phyloP scores from a whole-genome alignment of 2,888 invertebrate species.

The Seladonia tumulorum region DNA sequence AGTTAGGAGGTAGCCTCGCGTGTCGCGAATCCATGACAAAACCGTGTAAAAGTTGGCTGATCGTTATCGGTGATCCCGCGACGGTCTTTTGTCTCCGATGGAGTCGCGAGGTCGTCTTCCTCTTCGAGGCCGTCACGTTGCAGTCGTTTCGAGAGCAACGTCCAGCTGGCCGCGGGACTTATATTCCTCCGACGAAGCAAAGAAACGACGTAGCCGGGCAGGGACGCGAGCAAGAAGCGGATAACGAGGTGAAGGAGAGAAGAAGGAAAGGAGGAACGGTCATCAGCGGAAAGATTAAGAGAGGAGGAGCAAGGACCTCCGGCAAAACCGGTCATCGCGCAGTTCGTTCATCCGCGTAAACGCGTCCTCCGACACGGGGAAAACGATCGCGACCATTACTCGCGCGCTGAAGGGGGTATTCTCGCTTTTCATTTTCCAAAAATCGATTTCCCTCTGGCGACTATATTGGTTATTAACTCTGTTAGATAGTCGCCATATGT shows the following conservation, averaged over 20 bases:
- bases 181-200: constrained; percentile 41
- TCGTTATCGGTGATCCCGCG: constrained; percentile 41
- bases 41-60: constrained; percentile 3
- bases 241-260: constrained; percentile 68
- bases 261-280: constrained; percentile 62
- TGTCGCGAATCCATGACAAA: neutral
- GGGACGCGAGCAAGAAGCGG: constrained; percentile 50
- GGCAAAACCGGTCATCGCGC: constrained; percentile 71
- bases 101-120: constrained; percentile 58
- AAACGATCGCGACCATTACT: constrained; percentile 56
- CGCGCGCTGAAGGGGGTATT: constrained; percentile 37
- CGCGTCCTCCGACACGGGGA: constrained; percentile 61
- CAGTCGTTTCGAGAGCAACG: constrained; percentile 66
- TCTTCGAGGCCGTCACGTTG: constrained; percentile 60
- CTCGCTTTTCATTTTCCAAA: neutral
- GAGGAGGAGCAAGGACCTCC: constrained; percentile 74
- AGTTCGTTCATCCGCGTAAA: constrained; percentile 68
- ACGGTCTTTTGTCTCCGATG: constrained; percentile 39
- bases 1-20: neutral
- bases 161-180: constrained; percentile 43
- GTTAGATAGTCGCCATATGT: too few species aligned
- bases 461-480: too few species aligned
- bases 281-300: constrained; percentile 73
- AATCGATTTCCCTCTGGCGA: too few species aligned
- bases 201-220: constrained; percentile 37